Evolutionary conservation across 2,888 invertebrate genomes (phyloP), one percentile per base, ranked within the genome.

Genomic region (Plebejus anna): DNA sequence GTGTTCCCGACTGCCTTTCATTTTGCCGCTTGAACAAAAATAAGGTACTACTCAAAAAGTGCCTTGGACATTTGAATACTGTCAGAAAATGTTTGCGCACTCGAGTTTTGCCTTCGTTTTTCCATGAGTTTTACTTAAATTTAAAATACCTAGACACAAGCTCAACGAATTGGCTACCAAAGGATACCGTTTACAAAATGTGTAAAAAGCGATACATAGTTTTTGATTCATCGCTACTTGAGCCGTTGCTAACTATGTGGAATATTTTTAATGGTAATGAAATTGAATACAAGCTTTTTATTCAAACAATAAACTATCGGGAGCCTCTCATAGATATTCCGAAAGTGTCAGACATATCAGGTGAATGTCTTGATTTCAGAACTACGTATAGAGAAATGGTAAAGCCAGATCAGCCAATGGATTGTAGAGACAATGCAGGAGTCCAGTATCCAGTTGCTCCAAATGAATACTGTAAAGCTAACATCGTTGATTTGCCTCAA

Each of bases 201-300:
- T 95, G 94, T 81, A 86, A 82, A 4, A 86, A 87, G 59, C 88
- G 90, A 79, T 81, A 89, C 0, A 88, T 95, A 70, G 85, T 89
- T 79, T 94, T 95, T 82, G 89, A 94, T 78, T 87, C 90, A n/a
- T 78, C 82, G 38, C 84, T 94, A 32, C 87, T 95, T n/a, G 94
- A 95, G 81, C 91, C 92, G 0, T 83, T 95, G 13, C 83, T 95
- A 51, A 83, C 84, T 11, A 84, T 93, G 81, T 89, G 94, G 86
- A 82, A 90, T 32, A 94, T 94, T 16, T 92, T 94, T 77, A 86
- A 91, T 75, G 91, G 94, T 7, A 84, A 87, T 16, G 84, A 84
- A 76, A 91, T 95, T 75, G 83, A 94, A 81, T 95, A 95, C 76
- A 87, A 89, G 82, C 91, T 84, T 47, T 95, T 95, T 81, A 87